Base-by-base conservation (phyloP, 2,888 invertebrate species). In the Brachynemurus nebulosus region DNA sequence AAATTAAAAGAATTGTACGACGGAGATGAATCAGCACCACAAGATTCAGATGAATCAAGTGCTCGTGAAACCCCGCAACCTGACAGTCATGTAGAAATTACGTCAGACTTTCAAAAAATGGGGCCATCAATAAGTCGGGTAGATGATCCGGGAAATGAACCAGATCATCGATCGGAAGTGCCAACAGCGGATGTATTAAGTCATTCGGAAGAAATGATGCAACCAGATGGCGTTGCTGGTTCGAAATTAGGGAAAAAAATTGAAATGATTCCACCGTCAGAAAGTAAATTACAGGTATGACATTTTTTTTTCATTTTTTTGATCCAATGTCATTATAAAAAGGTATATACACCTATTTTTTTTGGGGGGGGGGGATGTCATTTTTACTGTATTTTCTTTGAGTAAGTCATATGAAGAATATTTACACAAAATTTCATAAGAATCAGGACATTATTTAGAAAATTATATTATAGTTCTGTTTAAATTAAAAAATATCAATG, bases 41-140 rank as follows among this genome's bases (percentile, higher is more conserved):
- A 17, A 8, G 43, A 44, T 12, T 65, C 66, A 33, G 67, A 63
- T 6, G 67, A 69, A 49, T 65, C 69, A 14, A 68, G 65, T 42
- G 67, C 67, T 46, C 59, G 68, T 25, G 68, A 68, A 53, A 69
- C 68, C 40, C 68, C 69, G 20, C 68, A 69, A 55, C 65, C 67
- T 3, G 41, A 44, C 41, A 20, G 34, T 16, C 30, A 44, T 55
- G 52, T 43, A 61, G 62, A 51, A 30, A 14, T n/a, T 30, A n/a
- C 30, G 14, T 14, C 6, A 30, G 30, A 30, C n/a, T 4, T 30
- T 30, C 14, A 12, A 30, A 30, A 30, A 30, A 30, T 12, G 4
- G n/a, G 14, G 14, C 30, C n/a, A n/a, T 12, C 14, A 30, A n/a
- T n/a, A n/a, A n/a, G n/a, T n/a, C n/a, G n/a, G n/a, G n/a, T 30